Evolutionary conservation across 2,113 vertebrate species (phyloP), one percentile per base, ranked within the genome.

Genomic region (Actinemys pallida): DNA sequence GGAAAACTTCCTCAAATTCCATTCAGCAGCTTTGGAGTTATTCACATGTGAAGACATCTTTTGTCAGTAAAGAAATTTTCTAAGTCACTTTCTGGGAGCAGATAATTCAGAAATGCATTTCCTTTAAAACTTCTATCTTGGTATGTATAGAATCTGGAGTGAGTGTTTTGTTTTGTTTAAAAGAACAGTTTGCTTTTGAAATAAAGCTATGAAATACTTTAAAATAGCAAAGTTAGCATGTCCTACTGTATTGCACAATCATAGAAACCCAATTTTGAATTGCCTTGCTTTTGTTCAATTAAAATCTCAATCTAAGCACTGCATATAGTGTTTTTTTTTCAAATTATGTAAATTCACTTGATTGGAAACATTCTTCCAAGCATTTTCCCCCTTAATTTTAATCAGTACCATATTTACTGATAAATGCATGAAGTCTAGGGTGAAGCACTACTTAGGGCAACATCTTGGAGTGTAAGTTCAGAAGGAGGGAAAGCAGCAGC

Each of bases 171-270:
- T 20, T 83, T 81, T 42, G 65, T 42, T 42, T 81, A 42, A n/a
- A 3, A 27, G 1, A 25, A 90, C 78, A 10, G 10, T 3, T 75
- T 75, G 1, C n/a, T 86, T 92, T 94, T 69, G 19, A 76, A 82
- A 82, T n/a, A 72, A 69, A 59, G 14, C 76, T 20, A 47, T 1
- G 20, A 22, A 84, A 29, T 90, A 81, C 56, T 83, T 89, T 2
- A 35, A 94, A 83, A 45, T 45, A 19, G 27, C 39, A 8, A 35
- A 42, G 4, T 12, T 75, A 25, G 25, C n/a, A 45, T 53, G 49
- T 81, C 94, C 89, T 94, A 50, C 53, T 35, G 92, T 90, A 86
- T 25, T 95, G 49, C 79, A 78, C 50, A 56, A 92, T 94, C 85
- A 95, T 72, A 81, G 87, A 88, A 91, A 90, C 62, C 12, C 49